Base-by-base conservation (phyloP, 1,140 invertebrate genomes). In the Vanessa tameamea region DNA sequence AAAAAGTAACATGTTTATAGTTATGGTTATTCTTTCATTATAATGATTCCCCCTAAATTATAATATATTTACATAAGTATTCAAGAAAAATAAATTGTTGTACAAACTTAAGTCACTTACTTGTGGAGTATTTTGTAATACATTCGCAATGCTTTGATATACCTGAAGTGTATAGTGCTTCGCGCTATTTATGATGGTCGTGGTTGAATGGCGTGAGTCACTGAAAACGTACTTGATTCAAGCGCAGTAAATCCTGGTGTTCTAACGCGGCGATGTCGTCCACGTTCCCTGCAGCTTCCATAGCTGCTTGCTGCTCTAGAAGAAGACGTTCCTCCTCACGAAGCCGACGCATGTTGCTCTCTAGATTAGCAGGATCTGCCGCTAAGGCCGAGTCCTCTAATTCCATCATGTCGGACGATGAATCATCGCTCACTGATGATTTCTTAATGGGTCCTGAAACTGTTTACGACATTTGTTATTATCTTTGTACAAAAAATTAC, bases 341-440 rank as follows among this genome's bases (percentile, higher is more conserved):
- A 47, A 92, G 81, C 0, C 95, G 93, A 87, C 95, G 94, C 89
- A 95, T 95, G 68, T 86, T 92, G 70, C 76, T 77, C 68, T 92
- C 90, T 20, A 91, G 47, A 20, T 93, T 95, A 95, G 92, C 57
- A 15, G 57, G 96, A 94, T 94, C 88, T 3, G 95, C 94, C 83
- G 96, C 93, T 84, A 97, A 93, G 84, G 97, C 95, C 78, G 97
- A 96, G 91, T 99, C 98, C 85, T 98, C 98, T 92, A 98, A 95
- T 92, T 99, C 98, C 95, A 98, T 98, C 90, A 98, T 97, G 91
- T 99, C 98, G 80, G 98, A 98, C 82, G 97, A 97, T 72, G 97
- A 98, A 92, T 98, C 98, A 80, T 97, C 97, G 90, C 97, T 95
- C 83, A 97, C 97, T 87, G 96, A 96, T 90, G 97, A 97, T 94